Percentiles rank a stretch among this genome's conserved stretches.
These are phyloP conservation scores for Caerostris extrusa DNA, from an alignment of 1,140 invertebrate genomes.

Conservation along the genomic window DNA sequence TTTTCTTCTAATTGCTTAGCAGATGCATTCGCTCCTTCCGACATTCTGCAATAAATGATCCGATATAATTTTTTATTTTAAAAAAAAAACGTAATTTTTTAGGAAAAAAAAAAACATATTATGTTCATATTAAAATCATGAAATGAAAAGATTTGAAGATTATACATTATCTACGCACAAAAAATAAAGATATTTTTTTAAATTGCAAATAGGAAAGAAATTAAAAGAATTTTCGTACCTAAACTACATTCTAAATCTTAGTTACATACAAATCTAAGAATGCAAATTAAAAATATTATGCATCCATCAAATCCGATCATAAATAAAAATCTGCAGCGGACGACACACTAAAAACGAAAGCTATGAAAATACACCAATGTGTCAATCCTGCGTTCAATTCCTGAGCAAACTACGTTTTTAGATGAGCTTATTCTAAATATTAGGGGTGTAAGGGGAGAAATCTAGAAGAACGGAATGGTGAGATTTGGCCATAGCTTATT, in stretches of 20 bases:
- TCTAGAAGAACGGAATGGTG: too few species aligned
- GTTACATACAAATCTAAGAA: background rate
- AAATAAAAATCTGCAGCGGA: background rate
- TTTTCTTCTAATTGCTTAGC: conserved; percentile 21
- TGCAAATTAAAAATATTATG: background rate
- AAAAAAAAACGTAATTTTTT: background rate
- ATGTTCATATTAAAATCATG: too few species aligned
- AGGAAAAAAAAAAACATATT: background rate
- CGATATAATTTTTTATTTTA: background rate
- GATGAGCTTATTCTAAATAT: too few species aligned
- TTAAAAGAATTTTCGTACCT: background rate
- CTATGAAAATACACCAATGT: too few species aligned
- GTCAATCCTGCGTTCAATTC: too few species aligned
- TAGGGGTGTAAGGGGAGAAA: too few species aligned
- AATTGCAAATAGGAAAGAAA: background rate
- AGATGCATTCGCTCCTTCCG: conserved; percentile 57
- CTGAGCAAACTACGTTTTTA: too few species aligned
- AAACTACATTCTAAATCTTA: conserved; percentile 45
- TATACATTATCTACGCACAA: background rate
- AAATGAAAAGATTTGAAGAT: background rate
- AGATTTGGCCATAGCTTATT: too few species aligned
- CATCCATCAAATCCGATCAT: background rate
- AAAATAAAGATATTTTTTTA: background rate
- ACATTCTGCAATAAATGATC: conserved; percentile 42
- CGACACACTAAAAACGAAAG: conserved; percentile 9